Conservation (phyloP, 2,797 vertebrate species). For the Diplodus sargus region DNA sequence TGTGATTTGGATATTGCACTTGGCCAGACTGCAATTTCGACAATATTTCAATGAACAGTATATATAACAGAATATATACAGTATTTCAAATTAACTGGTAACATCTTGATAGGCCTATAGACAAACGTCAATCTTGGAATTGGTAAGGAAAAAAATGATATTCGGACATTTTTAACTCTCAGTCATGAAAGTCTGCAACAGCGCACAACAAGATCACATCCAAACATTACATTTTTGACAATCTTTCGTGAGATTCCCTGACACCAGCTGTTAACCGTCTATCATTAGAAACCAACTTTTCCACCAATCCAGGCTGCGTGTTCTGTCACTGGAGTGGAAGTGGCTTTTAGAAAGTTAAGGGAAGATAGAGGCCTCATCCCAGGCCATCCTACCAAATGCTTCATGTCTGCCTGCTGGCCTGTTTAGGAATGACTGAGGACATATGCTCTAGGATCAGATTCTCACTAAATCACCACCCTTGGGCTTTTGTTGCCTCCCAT, state of each 20-base stretch:
- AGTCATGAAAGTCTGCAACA: neutral
- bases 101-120: too few relatives aligned
- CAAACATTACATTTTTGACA: neutral
- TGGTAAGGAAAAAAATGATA: too few relatives aligned
- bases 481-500: slow-evolving; percentile 55
- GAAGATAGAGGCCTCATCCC: neutral
- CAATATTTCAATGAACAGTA: too few relatives aligned
- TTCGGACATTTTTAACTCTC: neutral
- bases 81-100: too few relatives aligned
- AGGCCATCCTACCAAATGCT: slow-evolving; percentile 30
- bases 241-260: neutral
- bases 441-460: slow-evolving; percentile 72
- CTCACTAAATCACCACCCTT: slow-evolving; percentile 61
- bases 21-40: too few relatives aligned
- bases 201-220: neutral
- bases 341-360: slow-evolving; percentile 19
- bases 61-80: too few relatives aligned
- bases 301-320: neutral
- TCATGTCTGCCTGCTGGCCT: slow-evolving; percentile 32
- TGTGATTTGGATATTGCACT: too few relatives aligned
- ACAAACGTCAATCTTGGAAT: too few relatives aligned
- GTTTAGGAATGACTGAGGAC: slow-evolving; percentile 40
- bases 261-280: slow-evolving; percentile 40
- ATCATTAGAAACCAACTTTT: slow-evolving; percentile 22
- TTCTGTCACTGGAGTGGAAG: slow-evolving; percentile 8